Base-by-base conservation (phyloP, 2,888 invertebrate species). In the Aphrophora alni region DNA sequence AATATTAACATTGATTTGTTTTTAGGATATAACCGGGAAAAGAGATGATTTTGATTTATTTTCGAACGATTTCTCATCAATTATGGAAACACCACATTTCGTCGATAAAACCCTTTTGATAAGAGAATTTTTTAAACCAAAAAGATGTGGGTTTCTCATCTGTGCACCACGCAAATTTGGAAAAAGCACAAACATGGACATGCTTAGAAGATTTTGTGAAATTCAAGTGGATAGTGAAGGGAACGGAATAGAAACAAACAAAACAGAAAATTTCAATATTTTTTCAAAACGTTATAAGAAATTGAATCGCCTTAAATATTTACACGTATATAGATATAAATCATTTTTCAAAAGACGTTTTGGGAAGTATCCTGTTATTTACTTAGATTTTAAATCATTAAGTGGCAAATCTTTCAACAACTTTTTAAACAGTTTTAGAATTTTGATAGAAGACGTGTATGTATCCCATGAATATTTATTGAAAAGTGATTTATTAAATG, bases 101-200 rank as follows among this genome's bases (percentile, higher is more conserved):
- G 38, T 77, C 10, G 77, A 77, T 27, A 77, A 77, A 77, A 77
- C 77, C 27, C 27, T 14, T 4, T 38, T 77, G 21, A 59, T 77
- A 3, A n/a, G 69, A 70, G 76, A 76, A 7, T 76, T 76, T 28
- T 76, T 76, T 10, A 26, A 8, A 0, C 8, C 33, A 8, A 33
- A 33, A 33, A 3, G 24, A 10, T 1, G 14, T 4, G 33, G 24
- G 17, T 27, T 38, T 5, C 7, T 77, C 10, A 28, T 77, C n/a
- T 28, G 69, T 21, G 70, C 68, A 38, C 77, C 77, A 14, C 70
- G 3, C 38, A 38, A 70, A 33, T 77, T 69, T 38, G 70, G 77
- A 21, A 77, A 77, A 77, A 69, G 69, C 14, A 77, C 69, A 12
- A 77, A 77, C 38, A 69, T 77, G 77, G 77, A 77, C 69, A 77